Evolutionary conservation across 2,888 invertebrate genomes (phyloP).

Genomic region (Netelia virgata): DNA sequence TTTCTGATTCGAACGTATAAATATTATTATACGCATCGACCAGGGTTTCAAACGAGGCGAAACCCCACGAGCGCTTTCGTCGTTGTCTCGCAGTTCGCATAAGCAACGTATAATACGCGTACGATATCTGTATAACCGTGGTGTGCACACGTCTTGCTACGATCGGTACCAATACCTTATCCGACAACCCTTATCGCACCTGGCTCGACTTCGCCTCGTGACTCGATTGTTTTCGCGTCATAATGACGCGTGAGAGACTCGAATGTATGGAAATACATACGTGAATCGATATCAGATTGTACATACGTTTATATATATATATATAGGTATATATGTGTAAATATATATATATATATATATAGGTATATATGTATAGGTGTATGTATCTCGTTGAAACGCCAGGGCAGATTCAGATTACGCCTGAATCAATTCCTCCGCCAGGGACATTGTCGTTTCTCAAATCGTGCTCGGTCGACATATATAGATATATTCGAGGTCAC

Average conservation of each 20-base stretch:
- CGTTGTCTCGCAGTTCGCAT: too few species aligned
- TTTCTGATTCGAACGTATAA: too few species aligned
- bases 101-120: not conserved
- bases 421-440: conserved; percentile 41
- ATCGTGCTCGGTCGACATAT: not conserved
- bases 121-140: not conserved
- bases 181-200: conserved; percentile 54
- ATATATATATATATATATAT: not conserved
- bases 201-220: conserved; percentile 21
- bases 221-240: conserved; percentile 62
- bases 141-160: not conserved
- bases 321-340: not conserved
- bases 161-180: conserved; percentile 43
- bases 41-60: too few species aligned
- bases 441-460: conserved; percentile 45
- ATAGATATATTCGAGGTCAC: not conserved
- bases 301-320: not conserved
- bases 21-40: too few species aligned
- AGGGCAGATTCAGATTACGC: conserved; percentile 51
- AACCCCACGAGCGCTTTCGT: too few species aligned
- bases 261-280: conserved; percentile 2
- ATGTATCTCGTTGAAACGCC: conserved; percentile 3
- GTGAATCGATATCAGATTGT: conserved; percentile 16
- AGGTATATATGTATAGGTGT: not conserved
- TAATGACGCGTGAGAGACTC: conserved; percentile 56